These are phyloP conservation scores for Leptobrachium leishanense DNA, from an alignment of 2,113 vertebrate genomes.

Conservation along the genomic window DNA sequence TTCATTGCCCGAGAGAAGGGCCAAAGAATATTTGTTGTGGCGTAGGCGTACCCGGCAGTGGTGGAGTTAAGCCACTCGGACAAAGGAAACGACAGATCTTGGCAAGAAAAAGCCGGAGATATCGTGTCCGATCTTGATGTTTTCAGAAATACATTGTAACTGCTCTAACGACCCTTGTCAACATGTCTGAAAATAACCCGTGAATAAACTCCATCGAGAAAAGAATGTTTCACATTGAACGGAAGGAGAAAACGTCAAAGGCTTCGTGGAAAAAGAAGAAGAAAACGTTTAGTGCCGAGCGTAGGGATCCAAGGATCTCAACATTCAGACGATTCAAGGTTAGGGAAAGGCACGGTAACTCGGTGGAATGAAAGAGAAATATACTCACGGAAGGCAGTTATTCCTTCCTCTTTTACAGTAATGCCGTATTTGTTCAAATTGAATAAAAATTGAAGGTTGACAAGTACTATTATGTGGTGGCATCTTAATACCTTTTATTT, in stretches of 20 bases:
- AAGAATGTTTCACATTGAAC: conserved; percentile 14
- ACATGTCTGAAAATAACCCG: conserved; percentile 15
- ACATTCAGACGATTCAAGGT: too few species aligned
- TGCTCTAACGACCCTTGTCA: not conserved
- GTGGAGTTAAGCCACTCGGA: not conserved
- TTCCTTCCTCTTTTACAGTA: too few species aligned
- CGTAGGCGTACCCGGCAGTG: not conserved
- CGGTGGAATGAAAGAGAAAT: too few species aligned
- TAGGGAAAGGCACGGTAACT: too few species aligned
- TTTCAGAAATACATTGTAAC: not conserved
- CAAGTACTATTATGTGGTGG: too few species aligned
- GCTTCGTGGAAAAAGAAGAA: not conserved
- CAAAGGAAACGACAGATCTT: not conserved
- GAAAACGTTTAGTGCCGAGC: not conserved
- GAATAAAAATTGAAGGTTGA: too few species aligned
- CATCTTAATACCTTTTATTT: too few species aligned
- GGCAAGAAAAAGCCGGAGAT: not conserved
- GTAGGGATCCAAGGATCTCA: too few species aligned
- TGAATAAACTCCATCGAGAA: not conserved
- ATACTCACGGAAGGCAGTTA: too few species aligned
- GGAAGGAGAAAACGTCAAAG: not conserved
- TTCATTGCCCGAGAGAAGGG: conserved; percentile 9
- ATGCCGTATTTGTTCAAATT: too few species aligned
- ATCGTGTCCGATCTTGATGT: not conserved
- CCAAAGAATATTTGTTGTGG: too few species aligned